phyloP scores from a whole-genome alignment of 1,140 invertebrate genomes.

The Vollenhovia emeryi region DNA sequence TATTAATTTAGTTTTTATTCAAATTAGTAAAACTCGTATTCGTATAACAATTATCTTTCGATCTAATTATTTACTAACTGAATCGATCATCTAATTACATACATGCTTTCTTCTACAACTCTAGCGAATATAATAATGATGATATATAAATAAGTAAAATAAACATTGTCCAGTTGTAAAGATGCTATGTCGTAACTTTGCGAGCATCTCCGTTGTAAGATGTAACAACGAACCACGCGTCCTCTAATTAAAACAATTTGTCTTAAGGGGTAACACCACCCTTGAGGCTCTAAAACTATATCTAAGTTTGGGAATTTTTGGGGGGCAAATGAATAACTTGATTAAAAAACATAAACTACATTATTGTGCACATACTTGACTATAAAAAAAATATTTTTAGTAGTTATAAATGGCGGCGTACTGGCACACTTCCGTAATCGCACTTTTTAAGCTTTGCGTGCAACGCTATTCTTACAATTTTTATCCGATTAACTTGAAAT shows the following conservation, averaged over 20 bases:
- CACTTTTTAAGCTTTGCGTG: no score
- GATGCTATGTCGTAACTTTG: slow-evolving; percentile 6
- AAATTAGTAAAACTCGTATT: neutral
- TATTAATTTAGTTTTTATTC: slow-evolving; percentile 27
- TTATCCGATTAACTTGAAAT: no score
- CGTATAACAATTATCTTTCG: neutral
- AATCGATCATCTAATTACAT: slow-evolving; percentile 7
- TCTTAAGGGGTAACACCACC: no score
- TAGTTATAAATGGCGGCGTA: no score
- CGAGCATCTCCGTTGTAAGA: neutral
- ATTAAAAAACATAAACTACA: no score
- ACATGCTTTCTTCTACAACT: neutral
- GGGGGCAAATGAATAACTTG: no score
- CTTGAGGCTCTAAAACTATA: no score
- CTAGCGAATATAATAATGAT: slow-evolving; percentile 22
- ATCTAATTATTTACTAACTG: slow-evolving; percentile 12
- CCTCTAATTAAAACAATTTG: neutral
- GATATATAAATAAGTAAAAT: slow-evolving; percentile 44
- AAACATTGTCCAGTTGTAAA: neutral
- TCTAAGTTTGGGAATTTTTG: no score
- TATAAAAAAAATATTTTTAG: no score
- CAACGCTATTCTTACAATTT: no score
- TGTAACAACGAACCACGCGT: slow-evolving; percentile 23
- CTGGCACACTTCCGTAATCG: no score
- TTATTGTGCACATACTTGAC: no score